phyloP scores from a whole-genome alignment of 1,140 invertebrate genomes.

The Drosophila parabipectinata region DNA sequence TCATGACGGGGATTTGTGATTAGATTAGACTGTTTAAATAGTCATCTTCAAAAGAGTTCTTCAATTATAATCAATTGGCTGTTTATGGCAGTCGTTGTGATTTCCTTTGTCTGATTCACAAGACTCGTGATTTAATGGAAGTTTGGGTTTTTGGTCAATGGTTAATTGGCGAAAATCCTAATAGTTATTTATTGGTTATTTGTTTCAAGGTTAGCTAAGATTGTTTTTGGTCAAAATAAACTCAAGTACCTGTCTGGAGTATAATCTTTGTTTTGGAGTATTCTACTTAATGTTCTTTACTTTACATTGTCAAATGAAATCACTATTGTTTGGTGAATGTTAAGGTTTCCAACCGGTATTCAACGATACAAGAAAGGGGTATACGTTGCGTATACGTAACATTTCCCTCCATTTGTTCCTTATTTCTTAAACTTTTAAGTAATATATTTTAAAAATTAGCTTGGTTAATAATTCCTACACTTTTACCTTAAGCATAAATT shows the following conservation, averaged over 20 bases:
- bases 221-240: slow-evolving; percentile 32
- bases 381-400: no score
- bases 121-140: neutral
- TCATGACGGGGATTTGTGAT: slow-evolving; percentile 21
- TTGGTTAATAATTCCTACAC: neutral
- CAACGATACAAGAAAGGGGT: no score
- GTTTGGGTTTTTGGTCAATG: slow-evolving; percentile 1
- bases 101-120: slow-evolving; percentile 33
- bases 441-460: no score
- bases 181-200: slow-evolving; percentile 37
- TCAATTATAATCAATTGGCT: neutral
- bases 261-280: neutral
- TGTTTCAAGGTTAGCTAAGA: slow-evolving; percentile 17
- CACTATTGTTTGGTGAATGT: neutral
- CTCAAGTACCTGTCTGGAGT: slow-evolving; percentile 18
- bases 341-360: no score
- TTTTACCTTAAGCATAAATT: neutral
- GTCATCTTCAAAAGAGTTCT: slow-evolving; percentile 5
- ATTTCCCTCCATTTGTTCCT: no score
- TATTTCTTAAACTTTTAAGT: no score
- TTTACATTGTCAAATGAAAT: slow-evolving; percentile 8
- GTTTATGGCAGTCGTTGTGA: slow-evolving; percentile 14
- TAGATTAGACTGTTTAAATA: slow-evolving; percentile 21
- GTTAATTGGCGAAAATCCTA: slow-evolving; percentile 11
- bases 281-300: no score